Base-by-base conservation (phyloP, 2,888 invertebrate genomes). In the Cataglyphis rosenhaueri region DNA sequence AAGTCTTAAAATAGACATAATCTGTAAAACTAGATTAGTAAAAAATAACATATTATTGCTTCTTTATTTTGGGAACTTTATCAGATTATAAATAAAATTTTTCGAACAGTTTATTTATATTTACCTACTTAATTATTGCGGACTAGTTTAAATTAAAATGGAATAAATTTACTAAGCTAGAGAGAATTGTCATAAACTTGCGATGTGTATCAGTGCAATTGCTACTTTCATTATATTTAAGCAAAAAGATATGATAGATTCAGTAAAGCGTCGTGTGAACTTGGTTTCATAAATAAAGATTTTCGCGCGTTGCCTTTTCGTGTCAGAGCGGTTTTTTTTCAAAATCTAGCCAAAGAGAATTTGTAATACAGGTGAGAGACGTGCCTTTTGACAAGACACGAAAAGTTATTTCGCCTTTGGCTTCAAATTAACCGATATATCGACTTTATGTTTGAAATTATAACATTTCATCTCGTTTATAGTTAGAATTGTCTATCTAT, bases 241-340 rank as follows among this genome's bases (percentile, higher is more conserved):
- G 82, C 81, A 64, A 87, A 87, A 87, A 82, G 83, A 85, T 73
- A 85, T 66, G 87, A 57, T 66, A 70, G 85, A 89, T 88, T 79
- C 85, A 71, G 88, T 86, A 87, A 87, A 89, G 87, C 85, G 86
- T 84, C 86, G 85, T 86, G 87, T 86, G 85, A 87, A 86, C 85
- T 88, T 82, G 87, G 86, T 88, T 91, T 92, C 91, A 92, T 92
- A 92, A 92, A 92, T 92, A 92, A 92, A 92, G 91, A 92, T 92
- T 89, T 88, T 87, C 85, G 79, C 76, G 85, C 84, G 84, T 84
- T 83, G 81, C 44, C 82, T 68, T 84, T 68, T 85, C 83, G 84
- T 88, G 87, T 87, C 88, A 83, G 88, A 88, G 87, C 79, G 76
- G 88, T 87, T 89, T 91, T 91, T 91, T 92, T 25, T 21, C 25